Percentiles rank a stretch among this genome's conserved stretches.
Evolutionary conservation across 2,888 invertebrate genomes (phyloP).

Genomic region (Antheraea yamamai): DNA sequence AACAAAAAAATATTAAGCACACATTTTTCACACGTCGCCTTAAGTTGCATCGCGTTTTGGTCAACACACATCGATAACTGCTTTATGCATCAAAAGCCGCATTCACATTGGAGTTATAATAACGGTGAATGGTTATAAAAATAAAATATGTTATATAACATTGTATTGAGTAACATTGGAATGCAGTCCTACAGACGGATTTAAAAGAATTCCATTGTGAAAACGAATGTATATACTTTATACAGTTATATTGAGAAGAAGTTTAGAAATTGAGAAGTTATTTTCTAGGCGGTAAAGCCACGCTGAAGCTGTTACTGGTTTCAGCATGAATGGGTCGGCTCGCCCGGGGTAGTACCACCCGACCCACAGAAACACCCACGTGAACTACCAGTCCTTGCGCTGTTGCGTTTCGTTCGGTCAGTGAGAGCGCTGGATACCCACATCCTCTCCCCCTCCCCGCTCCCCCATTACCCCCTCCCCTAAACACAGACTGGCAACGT

Average conservation of each 20-base stretch:
- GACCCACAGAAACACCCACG: too few relatives aligned
- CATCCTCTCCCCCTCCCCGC: too few relatives aligned
- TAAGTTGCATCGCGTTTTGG: slow-evolving; percentile 41
- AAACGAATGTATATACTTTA: neutral
- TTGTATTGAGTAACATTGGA: slow-evolving; percentile 24
- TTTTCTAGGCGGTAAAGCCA: too few relatives aligned
- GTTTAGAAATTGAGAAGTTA: too few relatives aligned
- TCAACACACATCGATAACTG: slow-evolving; percentile 24
- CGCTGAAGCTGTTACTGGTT: too few relatives aligned
- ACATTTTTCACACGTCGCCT: slow-evolving; percentile 29
- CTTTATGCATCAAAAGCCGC: slow-evolving; percentile 24
- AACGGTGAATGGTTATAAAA: slow-evolving; percentile 23
- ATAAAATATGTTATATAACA: slow-evolving; percentile 23
- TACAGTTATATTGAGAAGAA: neutral
- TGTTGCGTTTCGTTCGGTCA: too few relatives aligned
- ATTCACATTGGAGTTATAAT: slow-evolving; percentile 6
- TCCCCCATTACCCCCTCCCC: too few relatives aligned
- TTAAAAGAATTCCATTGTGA: neutral
- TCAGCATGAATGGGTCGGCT: too few relatives aligned
- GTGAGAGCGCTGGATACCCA: too few relatives aligned
- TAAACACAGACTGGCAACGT: too few relatives aligned
- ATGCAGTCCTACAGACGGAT: slow-evolving; percentile 22
- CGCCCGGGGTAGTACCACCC: too few relatives aligned
- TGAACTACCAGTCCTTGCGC: too few relatives aligned
- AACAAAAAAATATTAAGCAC: neutral